Conservation (phyloP, 2,113 vertebrate genomes). For the Ivindomyrus marchei region DNA sequence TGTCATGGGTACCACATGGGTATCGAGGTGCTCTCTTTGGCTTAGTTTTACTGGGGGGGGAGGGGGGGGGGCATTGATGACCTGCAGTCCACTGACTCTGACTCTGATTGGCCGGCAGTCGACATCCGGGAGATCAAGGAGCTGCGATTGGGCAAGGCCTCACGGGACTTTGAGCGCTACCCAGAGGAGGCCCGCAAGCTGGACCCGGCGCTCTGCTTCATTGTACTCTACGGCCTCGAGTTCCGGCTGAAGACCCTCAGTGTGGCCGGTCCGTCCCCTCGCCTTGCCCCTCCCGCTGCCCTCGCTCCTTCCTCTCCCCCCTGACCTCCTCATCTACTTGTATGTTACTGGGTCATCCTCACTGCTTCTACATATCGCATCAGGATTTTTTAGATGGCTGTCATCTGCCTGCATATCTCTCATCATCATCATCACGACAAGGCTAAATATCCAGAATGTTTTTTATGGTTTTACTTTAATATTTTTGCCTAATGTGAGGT, state of each 20-base stretch:
- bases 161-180: conserved; percentile 77
- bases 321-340: neutral
- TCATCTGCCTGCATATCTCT: neutral
- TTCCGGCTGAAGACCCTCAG: conserved; percentile 75
- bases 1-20: too few species aligned
- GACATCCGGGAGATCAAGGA: conserved; percentile 79
- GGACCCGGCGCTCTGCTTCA: conserved; percentile 72
- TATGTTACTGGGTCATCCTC: neutral
- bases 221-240: conserved; percentile 74
- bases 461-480: neutral
- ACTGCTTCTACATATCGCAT: neutral
- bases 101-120: conserved; percentile 48
- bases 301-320: neutral
- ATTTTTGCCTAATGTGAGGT: neutral
- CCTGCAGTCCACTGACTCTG: conserved; percentile 25
- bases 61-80: neutral
- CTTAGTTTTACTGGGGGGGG: neutral
- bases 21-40: neutral
- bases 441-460: neutral
- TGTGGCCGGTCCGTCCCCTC: conserved; percentile 58
- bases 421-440: neutral
- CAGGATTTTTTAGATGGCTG: neutral
- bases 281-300: neutral
- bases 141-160: conserved; percentile 74
- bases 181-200: conserved; percentile 74